Conservation (phyloP, 2,113 vertebrate species). For the Epinephelus lanceolatus region DNA sequence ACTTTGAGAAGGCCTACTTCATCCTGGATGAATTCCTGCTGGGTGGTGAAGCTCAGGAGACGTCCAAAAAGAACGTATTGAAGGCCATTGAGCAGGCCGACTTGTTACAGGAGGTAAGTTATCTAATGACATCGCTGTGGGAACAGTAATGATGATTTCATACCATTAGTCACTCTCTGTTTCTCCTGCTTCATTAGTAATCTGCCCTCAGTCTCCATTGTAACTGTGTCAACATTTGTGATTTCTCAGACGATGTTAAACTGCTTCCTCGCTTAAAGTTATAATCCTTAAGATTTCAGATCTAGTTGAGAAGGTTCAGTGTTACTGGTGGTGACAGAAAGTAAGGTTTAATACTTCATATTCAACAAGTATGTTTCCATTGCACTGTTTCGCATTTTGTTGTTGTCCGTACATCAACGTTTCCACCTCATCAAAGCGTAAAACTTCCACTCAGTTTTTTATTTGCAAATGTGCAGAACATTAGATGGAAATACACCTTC, state of each 20-base stretch:
- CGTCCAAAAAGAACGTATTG: constrained; percentile 95
- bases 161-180: neutral
- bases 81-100: constrained; percentile 93
- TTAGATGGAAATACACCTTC: neutral
- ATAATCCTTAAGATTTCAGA: neutral
- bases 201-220: neutral
- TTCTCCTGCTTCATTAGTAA: neutral
- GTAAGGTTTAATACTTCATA: neutral
- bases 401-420: neutral
- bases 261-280: neutral
- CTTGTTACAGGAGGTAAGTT: constrained; percentile 96
- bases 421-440: neutral
- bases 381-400: neutral
- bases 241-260: neutral
- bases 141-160: neutral
- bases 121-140: neutral
- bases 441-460: neutral
- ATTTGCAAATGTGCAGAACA: neutral
- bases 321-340: neutral
- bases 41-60: constrained; percentile 98
- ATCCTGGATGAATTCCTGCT: constrained; percentile 98
- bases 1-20: constrained; percentile 89
- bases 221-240: neutral
- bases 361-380: neutral
- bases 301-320: neutral